phyloP scores from a whole-genome alignment of 2,113 vertebrate species.

The Melospiza georgiana region DNA sequence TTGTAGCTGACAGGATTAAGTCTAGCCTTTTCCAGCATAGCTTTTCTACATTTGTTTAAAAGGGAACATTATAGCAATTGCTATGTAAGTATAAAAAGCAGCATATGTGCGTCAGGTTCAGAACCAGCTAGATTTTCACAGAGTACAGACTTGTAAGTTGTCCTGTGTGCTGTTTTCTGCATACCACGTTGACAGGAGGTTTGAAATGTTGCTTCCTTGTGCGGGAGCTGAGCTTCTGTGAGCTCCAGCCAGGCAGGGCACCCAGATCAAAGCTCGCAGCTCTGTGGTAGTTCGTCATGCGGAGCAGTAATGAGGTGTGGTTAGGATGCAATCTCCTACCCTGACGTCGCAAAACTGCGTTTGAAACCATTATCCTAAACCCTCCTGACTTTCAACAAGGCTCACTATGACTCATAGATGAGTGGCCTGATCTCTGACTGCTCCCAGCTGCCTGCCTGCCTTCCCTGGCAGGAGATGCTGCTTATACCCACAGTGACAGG shows the following conservation, averaged over 20 bases:
- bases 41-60: neutral
- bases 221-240: neutral
- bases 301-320: neutral
- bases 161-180: neutral
- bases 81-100: neutral
- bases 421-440: neutral
- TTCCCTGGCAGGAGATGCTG: neutral
- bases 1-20: neutral
- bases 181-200: neutral
- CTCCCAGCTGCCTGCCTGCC: neutral
- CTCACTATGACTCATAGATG: neutral
- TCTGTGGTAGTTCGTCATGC: fast-evolving
- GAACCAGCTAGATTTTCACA: neutral
- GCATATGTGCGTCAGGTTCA: neutral
- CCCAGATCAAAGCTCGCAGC: neutral
- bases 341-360: neutral
- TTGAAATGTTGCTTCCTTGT: neutral
- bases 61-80: neutral
- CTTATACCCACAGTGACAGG: neutral
- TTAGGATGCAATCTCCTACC: neutral
- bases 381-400: neutral
- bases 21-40: neutral
- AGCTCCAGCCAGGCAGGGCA: neutral
- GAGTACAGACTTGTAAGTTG: neutral
- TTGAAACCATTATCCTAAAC: constrained; percentile 1